These are phyloP conservation scores for Bothrops jararaca DNA, from an alignment of 2,113 vertebrate species.

Conservation along the genomic window DNA sequence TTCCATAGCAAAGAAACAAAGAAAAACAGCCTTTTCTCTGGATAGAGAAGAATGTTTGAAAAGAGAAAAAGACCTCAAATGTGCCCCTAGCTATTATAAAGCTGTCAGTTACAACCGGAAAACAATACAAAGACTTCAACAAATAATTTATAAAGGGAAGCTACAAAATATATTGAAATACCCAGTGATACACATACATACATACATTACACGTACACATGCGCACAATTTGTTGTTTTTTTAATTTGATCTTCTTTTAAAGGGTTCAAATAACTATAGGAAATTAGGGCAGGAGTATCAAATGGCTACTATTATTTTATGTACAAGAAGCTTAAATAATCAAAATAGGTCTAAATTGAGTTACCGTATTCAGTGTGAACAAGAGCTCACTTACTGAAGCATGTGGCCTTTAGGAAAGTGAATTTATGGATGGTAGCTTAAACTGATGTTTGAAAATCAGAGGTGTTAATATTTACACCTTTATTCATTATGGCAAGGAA, in stretches of 20 bases:
- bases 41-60: constrained; percentile 70
- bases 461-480: constrained; percentile 75
- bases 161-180: constrained; percentile 34
- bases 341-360: constrained; percentile 57
- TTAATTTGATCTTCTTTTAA: background rate
- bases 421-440: constrained; percentile 64
- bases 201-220: background rate
- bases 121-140: constrained; percentile 65
- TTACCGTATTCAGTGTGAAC: constrained; percentile 43
- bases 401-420: constrained; percentile 47
- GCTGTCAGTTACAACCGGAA: constrained; percentile 74
- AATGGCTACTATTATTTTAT: constrained; percentile 27
- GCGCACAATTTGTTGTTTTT: background rate
- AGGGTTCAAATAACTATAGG: background rate
- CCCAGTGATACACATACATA: constrained; percentile 41
- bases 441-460: constrained; percentile 63
- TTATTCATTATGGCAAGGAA: constrained; percentile 68
- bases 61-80: constrained; percentile 74
- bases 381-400: constrained; percentile 56
- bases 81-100: constrained; percentile 71
- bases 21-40: constrained; percentile 69
- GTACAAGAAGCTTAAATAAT: constrained; percentile 40
- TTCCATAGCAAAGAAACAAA: constrained; percentile 76
- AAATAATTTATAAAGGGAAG: constrained; percentile 63
- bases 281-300: constrained; percentile 14